Percentiles rank a stretch among this genome's conserved stretches.
These are phyloP conservation scores for Lethenteron reissneri DNA, from an alignment of 2,113 vertebrate genomes.

Conservation along the genomic window DNA sequence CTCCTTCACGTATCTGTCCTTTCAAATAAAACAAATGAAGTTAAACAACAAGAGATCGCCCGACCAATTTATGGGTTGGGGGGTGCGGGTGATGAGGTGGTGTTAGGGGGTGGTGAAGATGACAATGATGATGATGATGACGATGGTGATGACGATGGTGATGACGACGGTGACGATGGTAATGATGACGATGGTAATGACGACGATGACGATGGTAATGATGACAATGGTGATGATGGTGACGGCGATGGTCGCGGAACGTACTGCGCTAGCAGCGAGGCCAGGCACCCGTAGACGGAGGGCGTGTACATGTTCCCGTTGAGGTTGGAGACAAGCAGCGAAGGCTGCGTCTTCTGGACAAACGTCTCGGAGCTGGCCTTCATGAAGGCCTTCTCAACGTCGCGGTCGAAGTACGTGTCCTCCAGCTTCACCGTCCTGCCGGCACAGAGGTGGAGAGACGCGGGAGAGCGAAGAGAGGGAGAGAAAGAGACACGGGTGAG, in stretches of 20 bases:
- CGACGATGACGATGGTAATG: too few relatives aligned
- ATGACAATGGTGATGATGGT: too few relatives aligned
- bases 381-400: slow-evolving; percentile 93
- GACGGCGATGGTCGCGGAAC: slow-evolving; percentile 19
- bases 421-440: slow-evolving; percentile 58
- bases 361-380: slow-evolving; percentile 73
- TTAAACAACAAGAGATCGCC: background rate
- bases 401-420: slow-evolving; percentile 80
- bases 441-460: slow-evolving; percentile 7
- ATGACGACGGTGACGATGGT: too few relatives aligned
- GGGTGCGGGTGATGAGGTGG: background rate
- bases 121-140: too few relatives aligned
- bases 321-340: slow-evolving; percentile 64
- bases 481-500: background rate
- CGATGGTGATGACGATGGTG: too few relatives aligned
- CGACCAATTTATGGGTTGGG: background rate
- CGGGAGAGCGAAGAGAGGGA: background rate
- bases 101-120: too few relatives aligned
- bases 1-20: too few relatives aligned
- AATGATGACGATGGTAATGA: too few relatives aligned
- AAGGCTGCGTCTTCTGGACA: slow-evolving; percentile 66
- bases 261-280: slow-evolving; percentile 67
- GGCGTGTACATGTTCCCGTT: slow-evolving; percentile 98
- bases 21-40: too few relatives aligned
- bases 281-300: slow-evolving; percentile 85